Evolutionary conservation across 37 sponge, comb jelly and placozoan genomes (phyloP), one percentile per base, ranked within the genome.

Genomic region (Cladorhizidae sp.): DNA sequence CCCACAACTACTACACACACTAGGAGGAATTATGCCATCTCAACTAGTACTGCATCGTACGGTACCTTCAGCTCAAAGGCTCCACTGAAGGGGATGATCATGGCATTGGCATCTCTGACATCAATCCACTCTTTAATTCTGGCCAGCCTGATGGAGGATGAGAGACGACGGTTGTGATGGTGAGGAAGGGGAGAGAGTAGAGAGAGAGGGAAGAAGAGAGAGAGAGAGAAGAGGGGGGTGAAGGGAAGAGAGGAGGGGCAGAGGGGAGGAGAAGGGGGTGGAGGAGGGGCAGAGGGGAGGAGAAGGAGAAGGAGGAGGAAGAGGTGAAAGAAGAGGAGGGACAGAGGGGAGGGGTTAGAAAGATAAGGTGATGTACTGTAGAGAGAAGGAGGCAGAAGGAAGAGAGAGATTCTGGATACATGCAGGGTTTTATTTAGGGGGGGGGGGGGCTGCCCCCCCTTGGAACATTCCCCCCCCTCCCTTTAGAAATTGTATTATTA

Each of bases 91-190:
- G 96, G 99, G 12, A 98, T 95, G 72, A 95, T 72, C 26, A 73
- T 72, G 3, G 96, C 94, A 57, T 81, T 73, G 0, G 96, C 83
- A 70, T 98, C 99, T 32, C 89, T 83, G 1, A 39, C 83, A 64
- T 92, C 94, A 38, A 98, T 40, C 89, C 91, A 98, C 76, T 95
- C 94, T 84, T 98, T 98, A 32, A 98, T 95, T 67, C 93, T 93
- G 15, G 76, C 56, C 63, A 98, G 72, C 93, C 93, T 88, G 39
- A 52, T 8, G n/a, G 74, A 9, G 74, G 11, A n/a, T 45, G 8
- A n/a, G 40, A 36, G 40, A 37, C 23, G 7, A 69, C 22, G 12
- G 36, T 31, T 9, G 33, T 1, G 1, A 43, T 17, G 2, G 75
- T 3, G 75, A 52, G 36, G 54, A 8, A 40, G 52, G 15, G 2